Evolutionary conservation across 2,888 invertebrate genomes (phyloP).

Genomic region (Caenorhabditis plicata): DNA sequence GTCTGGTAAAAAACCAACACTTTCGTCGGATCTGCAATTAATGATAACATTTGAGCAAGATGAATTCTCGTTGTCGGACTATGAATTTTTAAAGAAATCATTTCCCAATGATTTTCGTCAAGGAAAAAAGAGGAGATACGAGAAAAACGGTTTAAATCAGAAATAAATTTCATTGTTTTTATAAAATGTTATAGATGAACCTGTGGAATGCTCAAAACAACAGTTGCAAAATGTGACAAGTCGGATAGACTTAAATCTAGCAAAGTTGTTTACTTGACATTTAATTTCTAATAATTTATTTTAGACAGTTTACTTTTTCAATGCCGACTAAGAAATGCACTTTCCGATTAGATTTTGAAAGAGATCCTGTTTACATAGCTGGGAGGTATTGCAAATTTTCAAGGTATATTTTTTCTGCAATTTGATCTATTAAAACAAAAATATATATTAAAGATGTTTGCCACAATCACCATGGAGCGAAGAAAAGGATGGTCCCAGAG

Average conservation of each 20-base stretch:
- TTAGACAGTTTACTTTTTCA: conserved; percentile 42
- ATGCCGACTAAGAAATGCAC: conserved; percentile 46
- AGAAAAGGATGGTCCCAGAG: conserved; percentile 42
- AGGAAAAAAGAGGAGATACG: conserved; percentile 11
- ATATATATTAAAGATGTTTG: conserved; percentile 9
- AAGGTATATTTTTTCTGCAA: conserved; percentile 69
- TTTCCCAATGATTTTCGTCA: conserved; percentile 48
- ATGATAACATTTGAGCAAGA: conserved; percentile 60
- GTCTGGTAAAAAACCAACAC: conserved; percentile 54
- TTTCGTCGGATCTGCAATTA: conserved; percentile 56
- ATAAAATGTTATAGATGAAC: conserved; percentile 5
- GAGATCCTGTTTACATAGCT: conserved; percentile 64
- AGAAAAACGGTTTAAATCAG: background rate
- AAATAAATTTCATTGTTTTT: background rate
- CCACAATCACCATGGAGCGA: conserved; percentile 88
- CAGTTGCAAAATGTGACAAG: conserved; percentile 34
- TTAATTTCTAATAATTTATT: conserved; percentile 1
- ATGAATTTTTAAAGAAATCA: conserved; percentile 40
- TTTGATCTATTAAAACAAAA: background rate
- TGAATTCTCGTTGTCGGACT: conserved; percentile 51
- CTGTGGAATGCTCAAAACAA: conserved; percentile 27
- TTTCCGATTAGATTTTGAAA: conserved; percentile 45
- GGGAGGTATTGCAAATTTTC: conserved; percentile 80
- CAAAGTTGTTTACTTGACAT: conserved; percentile 16
- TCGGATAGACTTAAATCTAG: conserved; percentile 19